phyloP scores from a whole-genome alignment of 2,888 invertebrate genomes.

The Drosophila melanosoma region DNA sequence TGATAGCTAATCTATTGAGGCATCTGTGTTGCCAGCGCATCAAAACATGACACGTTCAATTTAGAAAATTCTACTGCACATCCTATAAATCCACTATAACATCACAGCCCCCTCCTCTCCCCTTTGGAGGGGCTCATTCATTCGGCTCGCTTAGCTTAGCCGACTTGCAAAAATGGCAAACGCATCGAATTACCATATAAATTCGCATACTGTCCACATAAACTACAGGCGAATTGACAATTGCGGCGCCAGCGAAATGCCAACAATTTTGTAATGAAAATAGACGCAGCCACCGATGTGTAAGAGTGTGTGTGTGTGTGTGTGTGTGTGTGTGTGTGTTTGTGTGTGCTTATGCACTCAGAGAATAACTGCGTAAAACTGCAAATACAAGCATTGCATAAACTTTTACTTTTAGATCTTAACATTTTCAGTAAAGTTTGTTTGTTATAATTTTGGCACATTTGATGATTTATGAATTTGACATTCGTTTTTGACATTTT shows the following conservation, averaged over 20 bases:
- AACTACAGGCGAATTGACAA: slow-evolving; percentile 78
- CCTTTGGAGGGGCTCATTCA: slow-evolving; percentile 7
- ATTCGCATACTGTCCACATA: slow-evolving; percentile 73
- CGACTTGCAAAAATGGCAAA: slow-evolving; percentile 53
- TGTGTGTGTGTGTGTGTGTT: background rate
- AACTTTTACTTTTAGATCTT: too few species aligned
- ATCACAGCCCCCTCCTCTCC: background rate
- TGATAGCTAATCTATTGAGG: slow-evolving; percentile 77
- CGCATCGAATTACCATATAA: slow-evolving; percentile 72
- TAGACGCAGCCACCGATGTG: slow-evolving; percentile 41
- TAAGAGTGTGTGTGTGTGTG: background rate
- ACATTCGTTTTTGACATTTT: background rate
- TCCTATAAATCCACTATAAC: slow-evolving; percentile 7
- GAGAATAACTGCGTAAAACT: background rate
- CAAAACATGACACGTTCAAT: slow-evolving; percentile 71
- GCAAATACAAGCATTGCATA: background rate
- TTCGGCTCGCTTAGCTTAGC: slow-evolving; percentile 30
- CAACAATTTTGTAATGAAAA: slow-evolving; percentile 76
- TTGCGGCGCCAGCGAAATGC: slow-evolving; percentile 65
- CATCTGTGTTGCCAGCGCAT: slow-evolving; percentile 67
- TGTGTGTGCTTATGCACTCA: background rate
- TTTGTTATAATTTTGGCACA: background rate
- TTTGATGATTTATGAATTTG: background rate
- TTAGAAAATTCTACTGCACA: slow-evolving; percentile 45
- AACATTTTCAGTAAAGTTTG: background rate